Percentiles rank a stretch among this genome's conserved stretches.
Conservation (phyloP, 2,888 invertebrate genomes). For the Folsomia manolachei region DNA sequence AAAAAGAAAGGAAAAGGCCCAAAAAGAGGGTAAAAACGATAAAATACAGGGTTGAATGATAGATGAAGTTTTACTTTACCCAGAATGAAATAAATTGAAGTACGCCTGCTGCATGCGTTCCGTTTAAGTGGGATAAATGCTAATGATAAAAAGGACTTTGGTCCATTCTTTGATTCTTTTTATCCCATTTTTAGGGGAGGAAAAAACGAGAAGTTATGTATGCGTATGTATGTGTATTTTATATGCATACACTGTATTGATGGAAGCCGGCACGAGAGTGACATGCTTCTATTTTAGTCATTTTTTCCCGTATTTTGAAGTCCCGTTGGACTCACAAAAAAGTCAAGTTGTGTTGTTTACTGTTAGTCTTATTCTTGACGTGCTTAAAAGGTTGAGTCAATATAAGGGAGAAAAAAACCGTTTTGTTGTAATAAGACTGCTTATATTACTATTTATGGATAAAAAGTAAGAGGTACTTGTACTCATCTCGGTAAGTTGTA, state of each 20-base stretch:
- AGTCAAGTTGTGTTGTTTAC: neutral
- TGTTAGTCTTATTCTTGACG: neutral
- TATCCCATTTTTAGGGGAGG: neutral
- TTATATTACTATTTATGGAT: neutral
- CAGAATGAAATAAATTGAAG: neutral
- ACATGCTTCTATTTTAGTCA: neutral
- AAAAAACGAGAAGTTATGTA: no score
- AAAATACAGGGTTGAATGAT: neutral
- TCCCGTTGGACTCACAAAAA: neutral
- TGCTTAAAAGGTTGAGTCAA: neutral
- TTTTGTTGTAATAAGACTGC: neutral
- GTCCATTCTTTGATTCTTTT: neutral
- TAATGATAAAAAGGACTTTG: neutral
- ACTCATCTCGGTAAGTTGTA: no score
- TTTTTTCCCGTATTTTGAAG: neutral
- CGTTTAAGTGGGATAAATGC: neutral
- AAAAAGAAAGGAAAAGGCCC: neutral
- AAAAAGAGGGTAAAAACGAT: conserved; percentile 1
- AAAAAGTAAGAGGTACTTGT: no score
- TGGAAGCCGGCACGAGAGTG: neutral
- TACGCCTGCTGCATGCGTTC: neutral
- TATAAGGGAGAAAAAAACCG: neutral
- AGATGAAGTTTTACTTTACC: neutral
- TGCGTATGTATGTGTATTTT: no score
- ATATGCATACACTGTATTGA: no score